Conservation (phyloP, 2,797 vertebrate species). For the Lepus oiostolus region DNA sequence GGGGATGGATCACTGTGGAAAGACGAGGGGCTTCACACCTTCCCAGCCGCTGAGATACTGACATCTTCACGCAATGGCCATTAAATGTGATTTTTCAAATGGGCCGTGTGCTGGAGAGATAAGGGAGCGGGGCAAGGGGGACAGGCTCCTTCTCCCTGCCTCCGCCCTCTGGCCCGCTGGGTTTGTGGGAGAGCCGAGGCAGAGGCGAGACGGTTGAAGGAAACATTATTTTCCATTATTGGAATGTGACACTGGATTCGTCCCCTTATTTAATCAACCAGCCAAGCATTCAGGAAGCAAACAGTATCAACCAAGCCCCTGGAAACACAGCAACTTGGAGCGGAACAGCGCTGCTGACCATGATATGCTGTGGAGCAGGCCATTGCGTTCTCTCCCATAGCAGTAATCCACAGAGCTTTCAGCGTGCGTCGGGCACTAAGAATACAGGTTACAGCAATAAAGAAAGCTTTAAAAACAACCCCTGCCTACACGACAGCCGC, state of each 20-base stretch:
- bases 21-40: neutral
- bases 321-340: slow-evolving; percentile 61
- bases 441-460: neutral
- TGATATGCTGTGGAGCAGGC: neutral
- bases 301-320: neutral
- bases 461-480: neutral
- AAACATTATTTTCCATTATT: slow-evolving; percentile 43
- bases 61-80: slow-evolving; percentile 65
- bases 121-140: slow-evolving; percentile 2
- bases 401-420: slow-evolving; percentile 17
- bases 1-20: neutral
- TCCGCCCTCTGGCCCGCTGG: slow-evolving; percentile 54
- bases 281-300: slow-evolving; percentile 42
- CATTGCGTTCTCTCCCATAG: neutral
- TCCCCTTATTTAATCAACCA: slow-evolving; percentile 60
- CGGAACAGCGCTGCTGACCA: slow-evolving; percentile 13
- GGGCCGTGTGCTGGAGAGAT: slow-evolving; percentile 49
- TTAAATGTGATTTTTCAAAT: slow-evolving; percentile 75
- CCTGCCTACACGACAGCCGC: neutral
- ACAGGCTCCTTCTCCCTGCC: slow-evolving; percentile 31
- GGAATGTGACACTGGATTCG: slow-evolving; percentile 56
- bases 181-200: neutral
- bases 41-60: neutral
- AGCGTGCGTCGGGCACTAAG: neutral
- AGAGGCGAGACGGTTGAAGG: neutral